phyloP scores from a whole-genome alignment of 1,140 invertebrate species.

The Laodelphax striatellus region DNA sequence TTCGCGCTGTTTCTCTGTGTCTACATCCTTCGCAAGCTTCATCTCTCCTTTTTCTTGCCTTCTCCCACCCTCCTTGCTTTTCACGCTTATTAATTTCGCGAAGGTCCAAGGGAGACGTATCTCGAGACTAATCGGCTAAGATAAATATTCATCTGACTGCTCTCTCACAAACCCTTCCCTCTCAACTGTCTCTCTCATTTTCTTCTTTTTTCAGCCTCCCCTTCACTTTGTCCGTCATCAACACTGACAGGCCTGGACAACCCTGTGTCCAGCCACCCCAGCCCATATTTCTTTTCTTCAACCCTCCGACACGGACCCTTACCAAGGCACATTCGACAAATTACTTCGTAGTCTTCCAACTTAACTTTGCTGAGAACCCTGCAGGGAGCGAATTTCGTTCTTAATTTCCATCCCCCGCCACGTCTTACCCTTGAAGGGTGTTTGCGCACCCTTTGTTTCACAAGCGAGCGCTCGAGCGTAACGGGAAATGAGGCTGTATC shows the following conservation, averaged over 20 bases:
- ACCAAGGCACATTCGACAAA: too few relatives aligned
- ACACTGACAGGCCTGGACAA: not conserved
- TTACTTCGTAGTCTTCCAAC: too few relatives aligned
- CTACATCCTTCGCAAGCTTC: not conserved
- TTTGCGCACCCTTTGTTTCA: too few relatives aligned
- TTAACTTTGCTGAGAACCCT: not conserved
- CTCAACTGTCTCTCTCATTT: not conserved
- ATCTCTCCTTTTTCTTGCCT: not conserved
- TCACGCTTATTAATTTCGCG: not conserved
- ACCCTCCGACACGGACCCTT: too few relatives aligned
- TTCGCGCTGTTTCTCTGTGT: not conserved
- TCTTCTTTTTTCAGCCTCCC: not conserved
- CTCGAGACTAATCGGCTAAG: slow-evolving; percentile 8
- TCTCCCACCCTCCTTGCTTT: not conserved
- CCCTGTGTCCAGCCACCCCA: too few relatives aligned
- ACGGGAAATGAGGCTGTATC: too few relatives aligned
- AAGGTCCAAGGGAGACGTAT: not conserved
- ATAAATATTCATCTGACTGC: slow-evolving; percentile 15
- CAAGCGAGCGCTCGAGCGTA: too few relatives aligned
- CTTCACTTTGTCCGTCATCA: not conserved
- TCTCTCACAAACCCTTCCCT: not conserved
- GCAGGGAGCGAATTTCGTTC: not conserved
- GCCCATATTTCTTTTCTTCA: too few relatives aligned
- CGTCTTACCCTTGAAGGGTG: too few relatives aligned
- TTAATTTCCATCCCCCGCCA: not conserved